Evolutionary conservation across 2,888 invertebrate genomes (phyloP), one percentile per base, ranked within the genome.

Genomic region (Penaeus monodon): DNA sequence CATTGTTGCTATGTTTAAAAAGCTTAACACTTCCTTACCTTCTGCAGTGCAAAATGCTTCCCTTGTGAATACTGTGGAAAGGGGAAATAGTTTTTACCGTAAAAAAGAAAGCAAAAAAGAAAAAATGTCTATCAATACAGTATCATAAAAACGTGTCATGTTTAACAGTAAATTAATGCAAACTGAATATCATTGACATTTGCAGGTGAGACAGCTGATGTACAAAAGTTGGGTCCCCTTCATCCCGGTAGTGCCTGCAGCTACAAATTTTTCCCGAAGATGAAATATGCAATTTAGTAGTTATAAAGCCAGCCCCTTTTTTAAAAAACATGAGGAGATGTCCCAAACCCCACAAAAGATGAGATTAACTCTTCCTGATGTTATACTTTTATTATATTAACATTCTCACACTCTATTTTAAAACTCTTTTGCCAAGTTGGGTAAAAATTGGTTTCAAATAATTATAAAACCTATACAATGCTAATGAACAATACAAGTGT

Each of bases 171-270:
- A 57, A 57, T 17, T 20, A 57, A 57, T 57, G 4, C 57, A 17
- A 17, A 89, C n/a, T 86, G 84, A 81, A 97, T 93, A 92, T 96
- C 96, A 0, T 96, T 97, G 7, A 97, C 95, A 92, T 97, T 96
- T 12, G 96, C 96, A 24, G n/a, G 88, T 96, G 94, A 8, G 93
- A 91, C 68, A 94, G 93, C 86, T 94, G 94, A 17, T 95, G 94
- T 38, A 95, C 92, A 81, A 94, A 93, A 82, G 94, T 94, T 2
- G 96, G 96, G 91, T 94, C 94, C 90, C 94, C 94, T 88, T 95
- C 94, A n/a, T 86, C 95, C 95, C 88, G 86, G 78, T 29, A 84
- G 20, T 68, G 86, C 89, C 89, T 33, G 87, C 70, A 29, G 70
- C 79, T 14, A 89, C 77, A 70, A 57, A 65, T 64, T 89, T 89